Percentiles rank a stretch among this genome's conserved stretches.
phyloP scores from a whole-genome alignment of 2,113 vertebrate genomes.

The Tympanuchus pallidicinctus region DNA sequence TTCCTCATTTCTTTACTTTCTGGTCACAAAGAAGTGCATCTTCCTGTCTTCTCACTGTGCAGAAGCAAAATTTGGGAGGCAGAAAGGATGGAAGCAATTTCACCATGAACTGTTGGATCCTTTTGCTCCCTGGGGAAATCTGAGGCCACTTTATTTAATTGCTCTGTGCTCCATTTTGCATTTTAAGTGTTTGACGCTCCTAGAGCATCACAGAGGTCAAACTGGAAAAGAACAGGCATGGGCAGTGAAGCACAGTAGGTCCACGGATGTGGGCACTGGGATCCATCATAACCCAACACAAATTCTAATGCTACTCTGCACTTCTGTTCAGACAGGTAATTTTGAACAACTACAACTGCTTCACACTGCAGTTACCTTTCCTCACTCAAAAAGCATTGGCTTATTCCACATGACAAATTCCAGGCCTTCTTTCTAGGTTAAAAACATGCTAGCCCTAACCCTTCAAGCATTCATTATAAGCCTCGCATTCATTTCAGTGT shows the following conservation, averaged over 20 bases:
- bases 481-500: neutral
- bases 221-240: neutral
- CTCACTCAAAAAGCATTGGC: neutral
- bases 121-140: neutral
- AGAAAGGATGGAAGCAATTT: neutral
- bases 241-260: accelerated
- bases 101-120: neutral
- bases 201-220: accelerated
- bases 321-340: neutral
- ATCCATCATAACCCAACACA: accelerated
- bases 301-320: accelerated
- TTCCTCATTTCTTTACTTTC: neutral
- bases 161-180: neutral
- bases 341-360: neutral
- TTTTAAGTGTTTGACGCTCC: neutral
- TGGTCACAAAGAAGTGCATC: neutral
- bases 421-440: neutral
- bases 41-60: neutral
- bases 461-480: accelerated
- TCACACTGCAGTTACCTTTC: neutral
- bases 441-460: neutral
- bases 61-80: neutral
- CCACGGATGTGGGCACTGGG: accelerated
- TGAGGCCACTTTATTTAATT: neutral
- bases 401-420: neutral